phyloP scores from a whole-genome alignment of 2,888 invertebrate species.

The Lasioglossum zephyrum region DNA sequence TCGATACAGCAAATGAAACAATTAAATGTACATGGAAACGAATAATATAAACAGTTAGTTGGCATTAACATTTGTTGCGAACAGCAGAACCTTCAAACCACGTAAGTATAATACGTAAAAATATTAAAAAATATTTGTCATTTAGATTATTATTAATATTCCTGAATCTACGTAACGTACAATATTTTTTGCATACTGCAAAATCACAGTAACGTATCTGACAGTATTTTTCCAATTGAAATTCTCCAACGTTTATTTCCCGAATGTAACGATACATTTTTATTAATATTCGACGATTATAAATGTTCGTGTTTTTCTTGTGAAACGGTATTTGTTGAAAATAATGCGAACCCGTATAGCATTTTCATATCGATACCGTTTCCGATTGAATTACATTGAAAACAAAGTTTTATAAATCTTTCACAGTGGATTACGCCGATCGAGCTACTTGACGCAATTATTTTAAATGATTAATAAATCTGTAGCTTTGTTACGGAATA shows the following conservation, averaged over 20 bases:
- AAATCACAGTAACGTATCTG: not conserved
- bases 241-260: not conserved
- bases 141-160: too few relatives aligned
- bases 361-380: not conserved
- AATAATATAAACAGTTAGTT: too few relatives aligned
- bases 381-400: not conserved
- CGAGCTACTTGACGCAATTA: not conserved
- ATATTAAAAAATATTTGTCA: too few relatives aligned
- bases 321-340: not conserved
- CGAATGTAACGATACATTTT: not conserved
- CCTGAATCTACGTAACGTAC: too few relatives aligned
- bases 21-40: too few relatives aligned
- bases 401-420: not conserved
- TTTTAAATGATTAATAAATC: not conserved
- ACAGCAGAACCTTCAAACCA: too few relatives aligned
- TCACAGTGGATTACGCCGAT: not conserved
- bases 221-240: not conserved
- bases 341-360: not conserved
- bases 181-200: too few relatives aligned
- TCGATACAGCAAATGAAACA: too few relatives aligned
- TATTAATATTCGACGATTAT: not conserved
- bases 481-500: too few relatives aligned
- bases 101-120: too few relatives aligned
- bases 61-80: too few relatives aligned
- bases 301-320: not conserved